phyloP scores from a whole-genome alignment of 2,888 invertebrate genomes.

The Euspilapteryx auroguttella region DNA sequence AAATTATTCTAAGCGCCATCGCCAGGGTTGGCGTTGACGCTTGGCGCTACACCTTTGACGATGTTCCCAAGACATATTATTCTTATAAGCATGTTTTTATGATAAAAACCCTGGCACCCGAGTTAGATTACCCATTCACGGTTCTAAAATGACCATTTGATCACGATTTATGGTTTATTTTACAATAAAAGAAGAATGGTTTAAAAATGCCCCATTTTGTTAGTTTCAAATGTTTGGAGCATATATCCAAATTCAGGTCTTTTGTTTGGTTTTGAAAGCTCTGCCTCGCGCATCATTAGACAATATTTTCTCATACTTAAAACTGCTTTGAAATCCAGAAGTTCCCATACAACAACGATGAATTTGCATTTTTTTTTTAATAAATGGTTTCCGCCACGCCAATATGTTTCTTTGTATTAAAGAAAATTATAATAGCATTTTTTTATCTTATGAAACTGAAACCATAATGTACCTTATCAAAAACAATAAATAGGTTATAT shows the following conservation, averaged over 20 bases:
- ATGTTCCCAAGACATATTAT: no score
- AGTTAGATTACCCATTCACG: conserved; percentile 26
- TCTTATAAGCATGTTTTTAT: no score
- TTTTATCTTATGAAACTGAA: no score
- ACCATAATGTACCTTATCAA: no score
- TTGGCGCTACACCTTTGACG: no score
- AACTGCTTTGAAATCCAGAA: conserved; percentile 21
- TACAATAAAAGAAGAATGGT: conserved; percentile 46
- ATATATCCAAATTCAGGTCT: conserved; percentile 16
- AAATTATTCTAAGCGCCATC: conserved; percentile 44
- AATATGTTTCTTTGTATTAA: no score
- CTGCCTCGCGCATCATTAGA: conserved; percentile 38
- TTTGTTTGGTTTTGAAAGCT: conserved; percentile 21
- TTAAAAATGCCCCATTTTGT: conserved; percentile 15
- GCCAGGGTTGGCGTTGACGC: no score
- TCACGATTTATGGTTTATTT: conserved; percentile 58
- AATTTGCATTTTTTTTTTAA: background rate
- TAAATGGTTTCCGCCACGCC: background rate
- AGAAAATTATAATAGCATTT: no score
- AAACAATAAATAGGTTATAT: no score
- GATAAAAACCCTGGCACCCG: conserved; percentile 20
- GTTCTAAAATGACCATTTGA: conserved; percentile 42
- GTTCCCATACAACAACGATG: conserved; percentile 20
- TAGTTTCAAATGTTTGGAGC: conserved; percentile 16
- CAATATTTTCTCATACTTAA: no score